Percentiles rank a stretch among this genome's conserved stretches.
These are phyloP conservation scores for Cactoblastis cactorum DNA, from an alignment of 2,888 invertebrate species.

Conservation along the genomic window DNA sequence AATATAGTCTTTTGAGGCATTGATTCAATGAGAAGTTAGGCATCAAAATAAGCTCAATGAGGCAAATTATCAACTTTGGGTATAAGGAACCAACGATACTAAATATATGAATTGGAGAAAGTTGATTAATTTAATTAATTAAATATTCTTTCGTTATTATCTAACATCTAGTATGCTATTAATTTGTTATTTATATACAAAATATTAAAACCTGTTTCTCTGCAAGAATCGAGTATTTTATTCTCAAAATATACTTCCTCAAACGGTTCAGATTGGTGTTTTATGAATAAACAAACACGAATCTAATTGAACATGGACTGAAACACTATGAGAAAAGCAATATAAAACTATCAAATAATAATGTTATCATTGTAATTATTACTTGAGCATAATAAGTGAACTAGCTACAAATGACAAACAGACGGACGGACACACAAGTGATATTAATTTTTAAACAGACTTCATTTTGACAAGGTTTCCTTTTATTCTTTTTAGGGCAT, in stretches of 20 bases:
- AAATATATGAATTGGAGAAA: background rate
- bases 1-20: background rate
- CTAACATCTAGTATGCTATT: background rate
- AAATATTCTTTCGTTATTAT: background rate
- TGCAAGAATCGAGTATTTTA: background rate
- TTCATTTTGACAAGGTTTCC: too few species aligned
- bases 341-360: too few species aligned
- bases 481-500: too few species aligned
- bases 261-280: background rate
- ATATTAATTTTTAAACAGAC: too few species aligned
- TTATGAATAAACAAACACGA: background rate
- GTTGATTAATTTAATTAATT: background rate
- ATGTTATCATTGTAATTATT: too few species aligned
- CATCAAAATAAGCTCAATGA: too few species aligned
- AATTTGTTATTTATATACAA: background rate
- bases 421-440: too few species aligned
- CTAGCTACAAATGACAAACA: too few species aligned
- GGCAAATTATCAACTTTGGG: too few species aligned
- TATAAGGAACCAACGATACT: background rate
- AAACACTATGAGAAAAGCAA: too few species aligned
- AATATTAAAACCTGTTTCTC: background rate
- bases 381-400: too few species aligned
- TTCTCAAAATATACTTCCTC: background rate
- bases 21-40: background rate
- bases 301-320: too few species aligned